A percentile compares a stretch with the other conserved stretches of the same genome.
phyloP scores from a whole-genome alignment of 2,797 vertebrate genomes.

The Argya squamiceps region DNA sequence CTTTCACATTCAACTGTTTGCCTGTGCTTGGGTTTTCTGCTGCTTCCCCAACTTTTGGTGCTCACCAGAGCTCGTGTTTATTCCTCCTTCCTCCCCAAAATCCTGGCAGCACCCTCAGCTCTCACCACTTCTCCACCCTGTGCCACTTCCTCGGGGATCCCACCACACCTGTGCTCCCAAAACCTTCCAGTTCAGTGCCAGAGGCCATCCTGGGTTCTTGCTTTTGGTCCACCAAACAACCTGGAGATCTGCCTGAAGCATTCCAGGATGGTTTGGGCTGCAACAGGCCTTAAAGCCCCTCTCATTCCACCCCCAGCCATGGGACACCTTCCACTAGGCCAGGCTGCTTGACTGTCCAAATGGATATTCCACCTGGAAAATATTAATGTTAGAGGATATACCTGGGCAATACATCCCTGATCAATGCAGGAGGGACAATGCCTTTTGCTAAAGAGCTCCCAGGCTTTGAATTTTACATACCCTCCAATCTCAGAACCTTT shows the following conservation, averaged over 20 bases:
- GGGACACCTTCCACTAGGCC: background rate
- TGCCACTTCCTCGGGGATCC: background rate
- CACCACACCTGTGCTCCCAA: background rate
- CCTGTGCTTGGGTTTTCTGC: background rate
- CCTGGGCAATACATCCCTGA: background rate
- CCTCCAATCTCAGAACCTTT: background rate
- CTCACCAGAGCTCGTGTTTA: background rate
- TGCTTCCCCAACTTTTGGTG: accelerated
- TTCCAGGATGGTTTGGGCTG: background rate
- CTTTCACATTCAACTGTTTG: background rate
- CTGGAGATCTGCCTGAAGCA: background rate
- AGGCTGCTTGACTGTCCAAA: background rate
- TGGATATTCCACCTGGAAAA: background rate
- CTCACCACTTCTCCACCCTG: background rate
- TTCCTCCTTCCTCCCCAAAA: background rate
- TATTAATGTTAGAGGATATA: background rate
- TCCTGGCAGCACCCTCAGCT: background rate
- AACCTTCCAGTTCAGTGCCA: background rate
- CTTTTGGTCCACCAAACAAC: background rate
- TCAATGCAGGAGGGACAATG: background rate
- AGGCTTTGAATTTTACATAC: background rate
- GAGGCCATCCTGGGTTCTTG: background rate
- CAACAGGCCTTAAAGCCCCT: too few species aligned
- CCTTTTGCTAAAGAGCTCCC: background rate
- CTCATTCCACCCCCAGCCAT: too few species aligned